These are phyloP conservation scores for Bibio marci DNA, from an alignment of 2,888 invertebrate species.

Conservation along the genomic window DNA sequence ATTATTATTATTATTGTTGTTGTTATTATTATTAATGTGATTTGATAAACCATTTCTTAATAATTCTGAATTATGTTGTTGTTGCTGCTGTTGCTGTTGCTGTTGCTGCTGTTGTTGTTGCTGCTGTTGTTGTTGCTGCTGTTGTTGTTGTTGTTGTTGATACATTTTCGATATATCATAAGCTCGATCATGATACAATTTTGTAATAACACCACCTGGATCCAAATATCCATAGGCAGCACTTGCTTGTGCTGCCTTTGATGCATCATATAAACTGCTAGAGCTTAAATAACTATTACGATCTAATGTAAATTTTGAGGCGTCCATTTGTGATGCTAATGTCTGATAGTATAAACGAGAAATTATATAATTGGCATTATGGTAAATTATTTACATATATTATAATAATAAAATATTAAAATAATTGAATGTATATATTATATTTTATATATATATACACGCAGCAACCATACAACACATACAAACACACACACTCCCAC, in stretches of 20 bases:
- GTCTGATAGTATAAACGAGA: slow-evolving; percentile 3
- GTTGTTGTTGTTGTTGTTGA: slow-evolving; percentile 22
- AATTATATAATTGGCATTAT: too few species aligned
- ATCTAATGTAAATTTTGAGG: slow-evolving; percentile 27
- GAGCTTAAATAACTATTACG: slow-evolving; percentile 20
- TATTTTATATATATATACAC: too few species aligned
- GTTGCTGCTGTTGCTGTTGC: slow-evolving; percentile 22
- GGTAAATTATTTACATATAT: too few species aligned
- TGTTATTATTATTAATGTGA: too few species aligned
- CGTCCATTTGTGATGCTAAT: slow-evolving; percentile 24
- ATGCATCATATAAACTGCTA: slow-evolving; percentile 8
- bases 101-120: slow-evolving; percentile 17
- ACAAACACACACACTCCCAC: too few species aligned
- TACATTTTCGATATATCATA: slow-evolving; percentile 30
- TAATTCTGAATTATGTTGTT: too few species aligned
- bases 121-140: slow-evolving; percentile 15
- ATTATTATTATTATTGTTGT: too few species aligned
- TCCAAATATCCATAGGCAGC: slow-evolving; percentile 19
- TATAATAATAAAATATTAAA: too few species aligned
- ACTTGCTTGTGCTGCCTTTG: slow-evolving; percentile 25
- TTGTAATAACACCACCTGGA: too few species aligned
- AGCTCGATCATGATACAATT: slow-evolving; percentile 30
- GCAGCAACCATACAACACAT: too few species aligned
- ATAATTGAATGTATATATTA: too few species aligned
- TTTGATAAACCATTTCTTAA: too few species aligned